Base-by-base conservation (phyloP, 2,113 vertebrate species). In the Aleadryas rufinucha region DNA sequence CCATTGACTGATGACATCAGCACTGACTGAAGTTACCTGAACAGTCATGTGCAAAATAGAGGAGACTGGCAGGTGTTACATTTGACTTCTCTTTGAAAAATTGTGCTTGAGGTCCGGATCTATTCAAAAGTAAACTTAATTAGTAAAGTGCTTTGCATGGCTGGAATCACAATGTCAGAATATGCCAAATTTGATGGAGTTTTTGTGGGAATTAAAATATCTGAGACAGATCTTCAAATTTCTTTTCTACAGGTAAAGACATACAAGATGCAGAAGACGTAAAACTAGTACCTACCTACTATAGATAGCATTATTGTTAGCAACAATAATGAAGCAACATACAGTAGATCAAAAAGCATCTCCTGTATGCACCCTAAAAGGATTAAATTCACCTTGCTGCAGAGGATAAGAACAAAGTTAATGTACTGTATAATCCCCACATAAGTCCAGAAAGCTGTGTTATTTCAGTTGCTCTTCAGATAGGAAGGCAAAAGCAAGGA, bases 301-400 rank as follows among this genome's bases (percentile, higher is more conserved):
- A 30, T 3, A 95, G 53, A 49, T 11, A 66, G 13, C 6, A 21
- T 44, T 70, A 65, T 57, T 88, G 75, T 52, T 70, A 78, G 37
- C 42, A 95, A 75, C 6, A 71, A 82, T 71, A 88, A 87, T 10
- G 53, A 90, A 82, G 28, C 10, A 78, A 85, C 23, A 64, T 18
- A 47, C 3, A 79, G 19, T 44, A 87, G 56, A 81, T 89, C 71
- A 87, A 90, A 92, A 84, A 75, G 2, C 64, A 50, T 64, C 13
- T 21, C 47, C 61, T 92, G 20, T 39, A 78, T 82, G 56, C 22
- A 71, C 10, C 13, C 26, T 93, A 56, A 91, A 92, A 84, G 20
- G 53, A 89, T 81, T 93, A 81, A 89, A 92, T 84, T 89, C 52
- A 92, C 72, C 72, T 95, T 90, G 60, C 52, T 84, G 84, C 84